These are phyloP conservation scores for Alloscopus bannaensis DNA, from an alignment of 2,888 invertebrate species.

Conservation along the genomic window DNA sequence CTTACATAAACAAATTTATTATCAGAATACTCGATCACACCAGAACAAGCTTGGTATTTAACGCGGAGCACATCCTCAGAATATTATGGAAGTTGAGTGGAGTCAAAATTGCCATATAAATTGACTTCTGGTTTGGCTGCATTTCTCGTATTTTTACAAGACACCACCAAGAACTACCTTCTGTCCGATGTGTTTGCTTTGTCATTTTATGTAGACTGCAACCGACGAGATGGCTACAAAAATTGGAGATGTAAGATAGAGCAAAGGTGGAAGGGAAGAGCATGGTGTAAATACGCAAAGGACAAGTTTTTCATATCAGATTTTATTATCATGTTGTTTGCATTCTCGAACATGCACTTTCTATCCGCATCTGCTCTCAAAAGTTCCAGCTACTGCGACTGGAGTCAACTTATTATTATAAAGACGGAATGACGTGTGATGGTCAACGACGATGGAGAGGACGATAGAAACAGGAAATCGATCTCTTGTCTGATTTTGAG, in stretches of 20 bases:
- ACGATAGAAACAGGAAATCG: constrained; percentile 33
- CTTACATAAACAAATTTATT: constrained; percentile 48
- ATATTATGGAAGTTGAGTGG: constrained; percentile 41
- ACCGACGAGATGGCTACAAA: constrained; percentile 6
- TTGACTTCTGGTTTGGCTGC: constrained; percentile 58
- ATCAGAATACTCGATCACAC: constrained; percentile 48
- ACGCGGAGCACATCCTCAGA: constrained; percentile 28
- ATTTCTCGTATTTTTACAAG: constrained; percentile 40
- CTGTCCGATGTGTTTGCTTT: too few relatives aligned
- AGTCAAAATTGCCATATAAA: constrained; percentile 37
- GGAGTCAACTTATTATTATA: constrained; percentile 16
- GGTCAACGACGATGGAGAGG: too few relatives aligned
- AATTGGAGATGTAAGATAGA: constrained; percentile 27
- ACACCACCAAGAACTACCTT: constrained; percentile 9
- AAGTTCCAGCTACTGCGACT: constrained; percentile 45
- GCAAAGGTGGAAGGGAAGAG: constrained; percentile 9
- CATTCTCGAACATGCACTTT: constrained; percentile 37
- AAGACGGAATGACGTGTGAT: too few relatives aligned
- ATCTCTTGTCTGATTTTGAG: constrained; percentile 40
- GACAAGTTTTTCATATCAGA: constrained; percentile 60
- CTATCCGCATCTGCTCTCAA: constrained; percentile 35
- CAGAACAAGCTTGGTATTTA: constrained; percentile 32
- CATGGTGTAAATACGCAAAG: constrained; percentile 42
- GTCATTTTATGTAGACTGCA: constrained; percentile 4
- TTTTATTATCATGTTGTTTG: constrained; percentile 43